Conservation (phyloP, 2,113 vertebrate genomes). For the Rattus rattus region DNA sequence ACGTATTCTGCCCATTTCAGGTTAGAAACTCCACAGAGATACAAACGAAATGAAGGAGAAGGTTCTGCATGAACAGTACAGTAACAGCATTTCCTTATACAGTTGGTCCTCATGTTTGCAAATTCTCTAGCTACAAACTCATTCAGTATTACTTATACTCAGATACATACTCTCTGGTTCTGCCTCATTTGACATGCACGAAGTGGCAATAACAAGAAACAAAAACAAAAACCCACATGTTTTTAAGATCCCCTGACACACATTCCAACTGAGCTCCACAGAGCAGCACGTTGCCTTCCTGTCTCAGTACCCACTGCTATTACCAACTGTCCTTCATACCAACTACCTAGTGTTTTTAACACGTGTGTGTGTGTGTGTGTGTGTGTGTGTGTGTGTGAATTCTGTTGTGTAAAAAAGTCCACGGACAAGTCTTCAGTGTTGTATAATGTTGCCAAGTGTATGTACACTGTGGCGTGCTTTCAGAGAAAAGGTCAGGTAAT, state of each 20-base stretch:
- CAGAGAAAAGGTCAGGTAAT: not conserved
- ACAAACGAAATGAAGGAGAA: not conserved
- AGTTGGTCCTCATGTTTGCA: not conserved
- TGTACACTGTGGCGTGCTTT: not conserved
- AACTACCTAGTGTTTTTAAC: not conserved
- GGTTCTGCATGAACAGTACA: not conserved
- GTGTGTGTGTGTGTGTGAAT: not conserved
- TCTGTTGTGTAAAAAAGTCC: not conserved
- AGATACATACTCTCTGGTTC: not conserved
- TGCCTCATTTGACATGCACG: not conserved
- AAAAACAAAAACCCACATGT: not conserved
- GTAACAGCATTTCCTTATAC: not conserved
- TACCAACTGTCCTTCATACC: not conserved
- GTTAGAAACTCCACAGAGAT: not conserved
- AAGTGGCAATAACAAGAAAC: not conserved
- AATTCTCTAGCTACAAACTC: constrained; percentile 18
- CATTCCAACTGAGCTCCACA: not conserved
- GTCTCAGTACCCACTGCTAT: not conserved
- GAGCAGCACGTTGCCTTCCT: not conserved
- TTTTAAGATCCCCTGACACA: not conserved
- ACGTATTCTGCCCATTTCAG: not conserved
- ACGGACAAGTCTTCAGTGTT: not conserved
- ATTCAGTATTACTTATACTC: not conserved
- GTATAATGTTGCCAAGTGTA: not conserved
- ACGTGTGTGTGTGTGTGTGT: not conserved